A percentile compares a stretch with the other conserved stretches of the same genome.
Evolutionary conservation across 2,797 vertebrate species (phyloP).

Genomic region (Columba guinea): DNA sequence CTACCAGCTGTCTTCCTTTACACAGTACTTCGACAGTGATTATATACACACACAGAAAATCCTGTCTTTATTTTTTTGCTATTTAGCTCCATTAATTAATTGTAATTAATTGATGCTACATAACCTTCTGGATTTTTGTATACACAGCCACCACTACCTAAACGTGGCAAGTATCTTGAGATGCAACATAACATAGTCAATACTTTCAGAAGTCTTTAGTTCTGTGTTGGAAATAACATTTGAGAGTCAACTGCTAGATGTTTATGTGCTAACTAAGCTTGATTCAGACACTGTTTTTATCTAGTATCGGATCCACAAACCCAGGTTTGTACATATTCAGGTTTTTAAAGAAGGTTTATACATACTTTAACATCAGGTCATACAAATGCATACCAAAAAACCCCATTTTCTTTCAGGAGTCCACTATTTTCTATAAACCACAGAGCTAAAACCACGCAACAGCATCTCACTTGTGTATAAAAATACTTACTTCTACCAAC

Average conservation of each 20-base stretch:
- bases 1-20: neutral
- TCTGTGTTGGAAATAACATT: neutral
- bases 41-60: neutral
- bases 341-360: neutral
- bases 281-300: neutral
- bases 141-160: neutral
- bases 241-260: neutral
- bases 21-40: fast-evolving
- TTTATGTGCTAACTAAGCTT: neutral
- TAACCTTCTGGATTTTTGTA: neutral
- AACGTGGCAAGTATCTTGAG: neutral
- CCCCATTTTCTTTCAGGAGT: neutral
- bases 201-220: neutral
- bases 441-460: neutral
- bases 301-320: neutral
- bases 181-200: fast-evolving
- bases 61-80: neutral
- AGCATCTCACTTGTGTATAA: neutral
- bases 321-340: fast-evolving
- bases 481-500: neutral
- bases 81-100: neutral
- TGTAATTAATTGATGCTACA: neutral
- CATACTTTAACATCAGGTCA: neutral
- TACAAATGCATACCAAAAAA: neutral
- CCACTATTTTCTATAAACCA: neutral